These are phyloP conservation scores for Rhodeus uyekii DNA, from an alignment of 2,797 vertebrate genomes.

Conservation along the genomic window DNA sequence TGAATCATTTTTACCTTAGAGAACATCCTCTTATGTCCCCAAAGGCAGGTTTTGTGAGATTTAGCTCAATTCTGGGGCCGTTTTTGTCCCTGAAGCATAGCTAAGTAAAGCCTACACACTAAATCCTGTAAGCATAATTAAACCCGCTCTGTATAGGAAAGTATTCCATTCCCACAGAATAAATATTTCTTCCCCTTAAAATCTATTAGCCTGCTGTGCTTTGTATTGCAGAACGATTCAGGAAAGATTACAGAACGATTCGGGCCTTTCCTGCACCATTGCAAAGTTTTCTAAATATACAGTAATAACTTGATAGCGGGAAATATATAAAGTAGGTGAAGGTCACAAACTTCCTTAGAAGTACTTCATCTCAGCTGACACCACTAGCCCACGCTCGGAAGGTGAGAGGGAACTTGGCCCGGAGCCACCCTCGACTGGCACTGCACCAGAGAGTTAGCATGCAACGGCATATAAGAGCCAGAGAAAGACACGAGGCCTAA, in stretches of 20 bases:
- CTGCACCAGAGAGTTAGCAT: constrained; percentile 30
- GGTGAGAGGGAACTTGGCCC: constrained; percentile 13
- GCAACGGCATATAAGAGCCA: not conserved
- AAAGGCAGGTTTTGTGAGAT: not conserved
- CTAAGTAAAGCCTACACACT: not conserved
- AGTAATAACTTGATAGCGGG: constrained; percentile 9
- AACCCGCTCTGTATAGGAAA: not conserved
- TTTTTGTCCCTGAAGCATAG: constrained; percentile 7
- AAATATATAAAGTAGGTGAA: constrained; percentile 55
- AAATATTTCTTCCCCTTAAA: not conserved
- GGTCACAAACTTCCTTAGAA: constrained; percentile 51
- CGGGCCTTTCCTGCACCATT: not conserved
- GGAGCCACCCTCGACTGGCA: constrained; percentile 35
- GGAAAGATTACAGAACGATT: constrained; percentile 9
- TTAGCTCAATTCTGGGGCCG: not conserved
- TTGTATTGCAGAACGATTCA: not conserved
- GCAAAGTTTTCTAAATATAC: constrained; percentile 19
- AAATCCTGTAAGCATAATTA: constrained; percentile 21
- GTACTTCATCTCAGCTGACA: constrained; percentile 43
- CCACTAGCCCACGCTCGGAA: constrained; percentile 31
- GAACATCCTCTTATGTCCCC: not conserved
- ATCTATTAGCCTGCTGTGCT: not conserved
- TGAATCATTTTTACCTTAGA: not conserved
- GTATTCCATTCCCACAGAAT: constrained; percentile 8
- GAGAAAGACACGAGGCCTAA: not conserved